These are phyloP conservation scores for Marcusenius ussheri DNA, from an alignment of 2,113 vertebrate genomes.

Conservation along the genomic window DNA sequence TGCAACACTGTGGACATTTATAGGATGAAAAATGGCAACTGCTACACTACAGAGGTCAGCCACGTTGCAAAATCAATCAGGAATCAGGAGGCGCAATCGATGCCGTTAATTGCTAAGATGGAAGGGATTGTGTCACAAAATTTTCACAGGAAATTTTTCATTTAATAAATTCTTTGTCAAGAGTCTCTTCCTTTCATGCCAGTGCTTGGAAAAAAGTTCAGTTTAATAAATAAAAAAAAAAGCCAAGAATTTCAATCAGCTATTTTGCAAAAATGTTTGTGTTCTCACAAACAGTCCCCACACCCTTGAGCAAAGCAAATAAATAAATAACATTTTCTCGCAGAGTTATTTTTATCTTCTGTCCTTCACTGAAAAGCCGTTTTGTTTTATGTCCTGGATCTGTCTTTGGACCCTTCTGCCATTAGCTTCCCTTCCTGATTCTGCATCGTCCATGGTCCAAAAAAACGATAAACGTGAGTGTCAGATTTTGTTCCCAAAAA, in stretches of 20 bases:
- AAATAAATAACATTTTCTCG: background rate
- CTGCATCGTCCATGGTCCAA: background rate
- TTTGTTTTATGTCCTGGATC: background rate
- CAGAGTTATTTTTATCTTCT: background rate
- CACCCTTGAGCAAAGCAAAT: background rate
- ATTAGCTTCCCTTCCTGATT: background rate
- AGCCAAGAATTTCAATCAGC: background rate
- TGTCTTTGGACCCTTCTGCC: background rate
- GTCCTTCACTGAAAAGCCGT: background rate
- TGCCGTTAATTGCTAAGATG: background rate
- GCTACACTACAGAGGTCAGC: background rate
- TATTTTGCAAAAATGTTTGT: background rate
- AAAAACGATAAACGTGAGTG: background rate
- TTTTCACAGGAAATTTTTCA: background rate
- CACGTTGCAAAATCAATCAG: background rate
- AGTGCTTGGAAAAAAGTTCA: background rate
- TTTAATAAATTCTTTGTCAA: background rate
- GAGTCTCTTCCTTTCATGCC: background rate
- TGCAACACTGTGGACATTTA: background rate
- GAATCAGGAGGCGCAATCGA: background rate
- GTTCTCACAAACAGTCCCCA: background rate
- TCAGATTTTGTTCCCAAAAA: conserved; percentile 7
- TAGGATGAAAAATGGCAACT: background rate
- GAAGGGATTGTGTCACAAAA: background rate
- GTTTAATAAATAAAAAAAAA: background rate